Evolutionary conservation across 2,113 vertebrate genomes (phyloP).

Genomic region (human (Homo sapiens)): DNA sequence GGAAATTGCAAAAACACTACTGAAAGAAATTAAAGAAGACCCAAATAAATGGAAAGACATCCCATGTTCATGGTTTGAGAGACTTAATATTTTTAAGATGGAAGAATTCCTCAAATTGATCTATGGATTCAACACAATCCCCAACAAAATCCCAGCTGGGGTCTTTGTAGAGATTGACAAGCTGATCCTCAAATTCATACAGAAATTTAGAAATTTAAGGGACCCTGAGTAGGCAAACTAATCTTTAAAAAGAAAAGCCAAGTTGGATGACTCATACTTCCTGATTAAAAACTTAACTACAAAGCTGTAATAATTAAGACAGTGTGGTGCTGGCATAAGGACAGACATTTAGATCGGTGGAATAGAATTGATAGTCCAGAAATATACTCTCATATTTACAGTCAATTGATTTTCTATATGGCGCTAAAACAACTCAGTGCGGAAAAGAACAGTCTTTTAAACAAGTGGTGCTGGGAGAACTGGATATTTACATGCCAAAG

Average conservation of each 20-base stretch:
- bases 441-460: no score
- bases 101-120: neutral
- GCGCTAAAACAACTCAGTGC: no score
- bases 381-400: no score
- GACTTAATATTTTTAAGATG: neutral
- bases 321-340: neutral
- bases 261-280: neutral
- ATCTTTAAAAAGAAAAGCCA: neutral
- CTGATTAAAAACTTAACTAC: neutral
- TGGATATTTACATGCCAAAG: no score
- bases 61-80: neutral
- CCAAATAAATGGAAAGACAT: neutral
- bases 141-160: neutral
- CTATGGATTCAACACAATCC: neutral
- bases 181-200: neutral
- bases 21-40: no score
- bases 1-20: no score
- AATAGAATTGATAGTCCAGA: no score
- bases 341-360: no score
- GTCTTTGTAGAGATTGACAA: neutral
- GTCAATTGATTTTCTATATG: no score
- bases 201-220: neutral
- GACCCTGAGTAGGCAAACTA: neutral
- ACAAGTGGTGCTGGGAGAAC: no score
- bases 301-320: neutral